A percentile compares a stretch with the other conserved stretches of the same genome.
These are phyloP conservation scores for Girardinus metallicus DNA, from an alignment of 2,797 vertebrate species.

Conservation along the genomic window DNA sequence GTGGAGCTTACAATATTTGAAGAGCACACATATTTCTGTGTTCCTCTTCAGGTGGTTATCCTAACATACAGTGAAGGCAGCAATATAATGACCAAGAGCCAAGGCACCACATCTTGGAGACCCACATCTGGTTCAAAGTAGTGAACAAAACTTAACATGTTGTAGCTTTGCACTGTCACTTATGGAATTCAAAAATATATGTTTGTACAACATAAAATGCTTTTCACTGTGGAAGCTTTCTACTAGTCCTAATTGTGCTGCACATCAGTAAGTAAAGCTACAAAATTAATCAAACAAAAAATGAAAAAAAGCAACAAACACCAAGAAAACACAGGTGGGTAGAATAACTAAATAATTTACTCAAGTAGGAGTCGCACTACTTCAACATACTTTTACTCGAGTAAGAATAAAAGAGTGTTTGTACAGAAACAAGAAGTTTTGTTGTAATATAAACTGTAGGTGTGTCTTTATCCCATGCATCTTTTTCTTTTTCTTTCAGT, in stretches of 20 bases:
- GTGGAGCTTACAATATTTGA: neutral
- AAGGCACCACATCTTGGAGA: neutral
- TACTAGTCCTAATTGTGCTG: neutral
- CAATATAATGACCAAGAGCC: slow-evolving; percentile 5
- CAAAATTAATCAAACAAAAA: neutral
- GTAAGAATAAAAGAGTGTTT: too few relatives aligned
- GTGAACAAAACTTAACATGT: slow-evolving; percentile 25
- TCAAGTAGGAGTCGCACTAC: too few relatives aligned
- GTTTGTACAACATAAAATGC: neutral
- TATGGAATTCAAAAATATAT: neutral
- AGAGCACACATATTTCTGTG: neutral
- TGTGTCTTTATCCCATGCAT: too few relatives aligned
- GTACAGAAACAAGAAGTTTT: too few relatives aligned
- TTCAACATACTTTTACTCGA: too few relatives aligned
- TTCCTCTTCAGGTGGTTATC: neutral
- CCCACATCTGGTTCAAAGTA: neutral
- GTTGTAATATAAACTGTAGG: too few relatives aligned
- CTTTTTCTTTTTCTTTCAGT: too few relatives aligned
- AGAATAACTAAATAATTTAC: too few relatives aligned
- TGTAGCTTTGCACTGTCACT: neutral
- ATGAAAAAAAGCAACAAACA: too few relatives aligned
- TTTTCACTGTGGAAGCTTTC: neutral
- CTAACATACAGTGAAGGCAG: slow-evolving; percentile 35
- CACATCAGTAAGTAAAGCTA: neutral
- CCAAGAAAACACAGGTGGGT: too few relatives aligned